Base-by-base conservation (phyloP, 2,113 vertebrate species). In the Zosterops lateralis region DNA sequence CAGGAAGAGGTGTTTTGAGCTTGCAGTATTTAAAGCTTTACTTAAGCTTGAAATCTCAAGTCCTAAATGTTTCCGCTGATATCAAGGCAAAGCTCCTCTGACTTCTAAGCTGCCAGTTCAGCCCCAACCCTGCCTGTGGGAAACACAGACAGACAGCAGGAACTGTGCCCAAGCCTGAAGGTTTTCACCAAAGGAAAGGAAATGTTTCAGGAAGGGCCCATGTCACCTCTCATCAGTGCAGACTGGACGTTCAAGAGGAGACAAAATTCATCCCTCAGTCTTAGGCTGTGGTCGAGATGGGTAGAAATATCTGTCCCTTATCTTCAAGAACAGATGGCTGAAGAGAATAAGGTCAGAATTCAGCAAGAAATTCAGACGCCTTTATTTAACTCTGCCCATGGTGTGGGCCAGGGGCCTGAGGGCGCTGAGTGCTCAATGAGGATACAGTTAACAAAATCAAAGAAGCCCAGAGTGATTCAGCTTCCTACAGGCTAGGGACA, bases 181-280 rank as follows among this genome's bases (percentile, higher is more conserved):
- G 13, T 32, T 85, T 94, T 57, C 25, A 53, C 4, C 17, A 76
- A 76, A 79, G n/a, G 29, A 56, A 29, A 62, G 7, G 56, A 65
- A 84, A 4, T 6, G 6, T 44, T 78, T 51, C 29, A 22, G 15
- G 51, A 54, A 75, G 15, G 15, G 14, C 10, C 64, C 16, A 4
- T 31, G 26, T 31, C 11, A 45, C 9, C 21, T 72, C 4, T 0
- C 5, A 38, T 32, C 14, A 16, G 9, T 40, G 14, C 14, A 38
- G 16, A 56, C 32, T 26, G 10, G 19, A 6, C 31, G 16, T 67
- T 58, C 58, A 76, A 51, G n/a, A 65, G 7, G 6, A 14, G 3
- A 10, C 28, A 17, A 3, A 14, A 38, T 9, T 36, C 25, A 62
- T 48, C 9, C 21, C 32, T 50, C 71, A 12, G 4, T 48, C 38